Conservation (phyloP, 2,888 invertebrate species). For the Drosophila infuscata region DNA sequence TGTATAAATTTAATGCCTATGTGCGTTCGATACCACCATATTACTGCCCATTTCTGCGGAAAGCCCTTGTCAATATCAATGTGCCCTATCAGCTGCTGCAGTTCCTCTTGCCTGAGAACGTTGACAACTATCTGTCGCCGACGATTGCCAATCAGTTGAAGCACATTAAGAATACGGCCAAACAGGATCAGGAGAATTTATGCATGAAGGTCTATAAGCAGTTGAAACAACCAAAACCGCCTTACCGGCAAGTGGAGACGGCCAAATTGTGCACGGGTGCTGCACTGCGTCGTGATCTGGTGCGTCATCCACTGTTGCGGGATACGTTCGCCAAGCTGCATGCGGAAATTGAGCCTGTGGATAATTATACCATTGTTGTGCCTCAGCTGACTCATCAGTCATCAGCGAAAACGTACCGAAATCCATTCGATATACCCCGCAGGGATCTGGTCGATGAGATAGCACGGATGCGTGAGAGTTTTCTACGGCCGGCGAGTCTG, state of each 20-base stretch:
- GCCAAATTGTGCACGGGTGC: constrained; percentile 90
- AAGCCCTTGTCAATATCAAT: constrained; percentile 96
- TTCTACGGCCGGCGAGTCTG: constrained; percentile 90
- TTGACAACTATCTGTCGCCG: constrained; percentile 96
- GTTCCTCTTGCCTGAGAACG: constrained; percentile 95
- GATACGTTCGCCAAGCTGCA: constrained; percentile 93
- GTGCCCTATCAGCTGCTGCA: constrained; percentile 93
- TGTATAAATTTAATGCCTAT: constrained; percentile 96
- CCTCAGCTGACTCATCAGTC: constrained; percentile 87
- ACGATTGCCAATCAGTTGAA: constrained; percentile 97
- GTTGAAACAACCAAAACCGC: constrained; percentile 84
- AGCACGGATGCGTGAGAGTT: constrained; percentile 96
- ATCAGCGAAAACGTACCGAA: constrained; percentile 90
- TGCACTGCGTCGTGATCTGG: constrained; percentile 91
- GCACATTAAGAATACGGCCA: constrained; percentile 97
- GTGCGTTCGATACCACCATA: constrained; percentile 98
- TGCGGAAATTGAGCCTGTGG: constrained; percentile 94
- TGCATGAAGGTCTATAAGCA: constrained; percentile 87
- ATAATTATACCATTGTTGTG: constrained; percentile 92
- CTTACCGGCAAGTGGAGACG: constrained; percentile 89
- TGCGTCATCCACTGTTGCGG: constrained; percentile 92
- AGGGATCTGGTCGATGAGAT: constrained; percentile 96
- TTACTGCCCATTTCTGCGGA: constrained; percentile 94
- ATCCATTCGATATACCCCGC: constrained; percentile 98
- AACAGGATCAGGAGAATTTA: constrained; percentile 94